Base-by-base conservation (phyloP, 53 echinoderm and acorn worm genomes). In the Holothuria scabra region DNA sequence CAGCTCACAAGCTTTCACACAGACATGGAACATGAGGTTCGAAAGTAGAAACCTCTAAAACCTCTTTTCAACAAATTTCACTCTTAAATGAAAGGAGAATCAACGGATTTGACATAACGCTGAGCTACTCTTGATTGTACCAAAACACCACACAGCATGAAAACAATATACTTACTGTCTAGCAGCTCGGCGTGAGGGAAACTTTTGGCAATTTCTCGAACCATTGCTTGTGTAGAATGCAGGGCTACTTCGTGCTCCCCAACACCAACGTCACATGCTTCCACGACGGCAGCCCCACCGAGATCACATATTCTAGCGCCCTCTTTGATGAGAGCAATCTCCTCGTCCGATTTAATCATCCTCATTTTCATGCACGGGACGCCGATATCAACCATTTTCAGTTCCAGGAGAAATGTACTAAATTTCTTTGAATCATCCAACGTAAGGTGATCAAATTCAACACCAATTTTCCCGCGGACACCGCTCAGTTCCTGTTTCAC, bases 381-480 rank as follows among this genome's bases (percentile, higher is more conserved):
- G 1, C 89, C 86, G 28, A 92, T 66, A 57, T 92, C 92, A 8
- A 92, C 89, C 12, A 74, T 25, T 35, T 81, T 64, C 14, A 59
- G 28, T 13, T 56, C 49, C 18, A 79, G 66, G 10, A 86, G 52
- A 20, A 83, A 82, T 19, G 86, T 25, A 16, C 75, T 56, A 14
- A 92, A 55, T 82, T 92, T 92, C 14, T 52, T 59, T 24, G 56
- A 62, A 16, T 80, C 80, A 13, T 66, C 92, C 22, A 82, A 37
- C 14, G 89, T 62, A 14, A 92, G 29, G 46, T 92, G 92, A 55
- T 92, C 92, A 46, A 60, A 84, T 46, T 92, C 92, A 25, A 82
- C 55, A 20, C 92, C 92, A 19, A 95, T 68, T 74, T 96, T 96
- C 33, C 97, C 94, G 18, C 76, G 64, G 49, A 88, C 41, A 22